These are phyloP conservation scores for Poecile montanus DNA, from an alignment of 2,797 vertebrate genomes.

Conservation along the genomic window DNA sequence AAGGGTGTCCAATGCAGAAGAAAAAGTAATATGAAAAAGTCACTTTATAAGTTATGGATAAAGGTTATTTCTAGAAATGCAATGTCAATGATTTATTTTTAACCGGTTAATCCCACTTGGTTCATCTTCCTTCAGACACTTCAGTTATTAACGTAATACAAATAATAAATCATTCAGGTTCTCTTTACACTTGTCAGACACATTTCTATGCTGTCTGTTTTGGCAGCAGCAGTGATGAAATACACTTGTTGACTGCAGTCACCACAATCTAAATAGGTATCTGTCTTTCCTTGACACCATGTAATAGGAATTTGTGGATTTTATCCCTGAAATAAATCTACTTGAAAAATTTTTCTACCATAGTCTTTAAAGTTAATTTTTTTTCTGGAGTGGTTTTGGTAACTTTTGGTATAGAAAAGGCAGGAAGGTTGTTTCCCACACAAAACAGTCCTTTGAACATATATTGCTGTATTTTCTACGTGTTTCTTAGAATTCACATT, in stretches of 20 bases:
- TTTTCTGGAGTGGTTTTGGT: neutral
- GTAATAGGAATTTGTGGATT: constrained; percentile 16
- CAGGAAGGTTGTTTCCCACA: neutral
- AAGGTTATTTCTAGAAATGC: constrained; percentile 18
- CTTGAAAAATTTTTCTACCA: neutral
- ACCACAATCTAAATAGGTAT: constrained; percentile 3
- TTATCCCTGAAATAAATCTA: constrained; percentile 33
- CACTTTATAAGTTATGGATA: neutral
- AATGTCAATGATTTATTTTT: constrained; percentile 10
- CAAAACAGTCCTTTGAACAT: neutral
- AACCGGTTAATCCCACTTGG: constrained; percentile 10
- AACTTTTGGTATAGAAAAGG: neutral
- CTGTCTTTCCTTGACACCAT: constrained; percentile 7
- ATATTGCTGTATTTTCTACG: neutral
- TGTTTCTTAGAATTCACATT: neutral
- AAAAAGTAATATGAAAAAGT: neutral
- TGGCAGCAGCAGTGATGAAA: constrained; percentile 50
- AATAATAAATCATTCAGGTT: constrained; percentile 29
- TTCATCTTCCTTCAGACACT: constrained; percentile 16
- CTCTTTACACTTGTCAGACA: constrained; percentile 33
- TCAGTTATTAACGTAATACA: constrained; percentile 43
- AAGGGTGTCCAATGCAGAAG: neutral
- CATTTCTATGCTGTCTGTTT: constrained; percentile 4
- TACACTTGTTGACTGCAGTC: constrained; percentile 37
- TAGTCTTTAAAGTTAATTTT: neutral